Percentiles rank a stretch among this genome's conserved stretches.
Evolutionary conservation across 2,113 vertebrate genomes (phyloP).

Genomic region (Triplophysa rosa): DNA sequence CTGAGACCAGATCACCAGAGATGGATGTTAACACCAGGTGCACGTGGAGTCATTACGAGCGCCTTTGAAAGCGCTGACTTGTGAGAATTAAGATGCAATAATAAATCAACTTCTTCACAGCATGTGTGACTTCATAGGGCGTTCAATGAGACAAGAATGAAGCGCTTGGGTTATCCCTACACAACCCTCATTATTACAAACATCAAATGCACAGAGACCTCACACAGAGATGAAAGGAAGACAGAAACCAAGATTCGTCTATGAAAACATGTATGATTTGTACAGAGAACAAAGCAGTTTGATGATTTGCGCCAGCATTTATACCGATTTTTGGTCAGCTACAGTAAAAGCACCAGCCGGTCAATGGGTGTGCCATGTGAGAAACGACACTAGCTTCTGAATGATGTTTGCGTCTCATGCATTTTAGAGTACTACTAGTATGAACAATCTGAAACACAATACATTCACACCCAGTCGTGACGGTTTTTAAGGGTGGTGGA

Average conservation of each 20-base stretch:
- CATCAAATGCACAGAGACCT: constrained; percentile 13
- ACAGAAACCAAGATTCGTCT: background rate
- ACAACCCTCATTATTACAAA: constrained; percentile 24
- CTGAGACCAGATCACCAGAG: no score
- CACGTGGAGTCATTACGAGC: no score
- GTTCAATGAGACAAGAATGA: background rate
- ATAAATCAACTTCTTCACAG: background rate
- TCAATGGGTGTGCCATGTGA: background rate
- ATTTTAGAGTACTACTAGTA: background rate
- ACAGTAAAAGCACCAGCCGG: no score
- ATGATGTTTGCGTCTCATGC: background rate
- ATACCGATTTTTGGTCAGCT: no score
- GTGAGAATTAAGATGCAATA: background rate
- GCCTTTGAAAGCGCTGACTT: no score
- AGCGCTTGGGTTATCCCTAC: background rate
- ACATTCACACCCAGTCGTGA: background rate
- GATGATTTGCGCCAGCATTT: no score
- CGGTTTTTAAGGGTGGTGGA: background rate
- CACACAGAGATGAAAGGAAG: constrained; percentile 33
- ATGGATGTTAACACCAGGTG: no score
- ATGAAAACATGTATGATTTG: background rate
- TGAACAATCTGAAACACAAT: background rate
- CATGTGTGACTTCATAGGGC: background rate
- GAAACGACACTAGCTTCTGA: background rate
- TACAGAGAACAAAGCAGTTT: no score